A percentile compares a stretch with the other conserved stretches of the same genome.
Conservation (phyloP, 1,140 invertebrate species). For the Trichonephila inaurata region DNA sequence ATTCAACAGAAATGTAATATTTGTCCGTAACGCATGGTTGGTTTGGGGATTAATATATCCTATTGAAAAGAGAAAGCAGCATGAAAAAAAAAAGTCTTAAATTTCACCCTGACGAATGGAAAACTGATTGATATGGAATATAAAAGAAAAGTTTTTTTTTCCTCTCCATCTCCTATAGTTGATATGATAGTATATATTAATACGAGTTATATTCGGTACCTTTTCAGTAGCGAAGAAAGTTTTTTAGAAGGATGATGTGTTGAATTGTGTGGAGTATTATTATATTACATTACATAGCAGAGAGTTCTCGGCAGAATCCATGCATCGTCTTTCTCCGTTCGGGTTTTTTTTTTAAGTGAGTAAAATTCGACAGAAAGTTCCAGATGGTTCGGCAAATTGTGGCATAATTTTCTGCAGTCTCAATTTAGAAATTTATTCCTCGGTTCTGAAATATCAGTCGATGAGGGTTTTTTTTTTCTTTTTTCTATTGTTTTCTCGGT, state of each 20-base stretch:
- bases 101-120: slow-evolving; percentile 55
- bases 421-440: slow-evolving; percentile 30
- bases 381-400: slow-evolving; percentile 39
- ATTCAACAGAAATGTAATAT: slow-evolving; percentile 62
- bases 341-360: background rate
- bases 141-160: slow-evolving; percentile 46
- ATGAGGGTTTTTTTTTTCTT: background rate
- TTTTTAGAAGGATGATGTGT: background rate
- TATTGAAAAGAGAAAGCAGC: background rate
- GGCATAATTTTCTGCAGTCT: slow-evolving; percentile 15
- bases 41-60: slow-evolving; percentile 65
- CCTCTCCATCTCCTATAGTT: background rate
- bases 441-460: background rate
- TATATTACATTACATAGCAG: slow-evolving; percentile 25
- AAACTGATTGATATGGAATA: slow-evolving; percentile 70
- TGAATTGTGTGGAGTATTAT: slow-evolving; percentile 42
- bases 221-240: background rate
- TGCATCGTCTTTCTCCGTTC: background rate
- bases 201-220: background rate
- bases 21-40: slow-evolving; percentile 43
- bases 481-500: background rate
- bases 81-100: slow-evolving; percentile 67
- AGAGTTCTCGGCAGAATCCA: background rate
- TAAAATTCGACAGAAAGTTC: background rate
- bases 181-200: slow-evolving; percentile 44